phyloP scores from a whole-genome alignment of 2,113 vertebrate genomes.

The Stictonetta naevosa region DNA sequence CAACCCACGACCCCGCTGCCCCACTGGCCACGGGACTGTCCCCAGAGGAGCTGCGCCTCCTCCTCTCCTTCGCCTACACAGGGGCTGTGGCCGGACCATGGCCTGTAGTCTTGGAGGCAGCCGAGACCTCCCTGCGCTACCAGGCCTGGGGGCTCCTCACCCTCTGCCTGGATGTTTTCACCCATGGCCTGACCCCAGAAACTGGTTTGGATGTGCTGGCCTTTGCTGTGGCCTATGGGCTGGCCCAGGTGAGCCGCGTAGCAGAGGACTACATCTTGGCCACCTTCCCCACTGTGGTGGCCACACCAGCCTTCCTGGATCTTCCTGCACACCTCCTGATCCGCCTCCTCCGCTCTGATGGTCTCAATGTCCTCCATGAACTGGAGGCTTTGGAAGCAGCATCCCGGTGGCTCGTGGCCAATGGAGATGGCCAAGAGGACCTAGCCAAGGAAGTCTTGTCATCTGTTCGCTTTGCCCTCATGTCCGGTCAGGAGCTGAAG shows the following conservation, averaged over 20 bases:
- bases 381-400: slow-evolving; percentile 85
- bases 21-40: slow-evolving; percentile 69
- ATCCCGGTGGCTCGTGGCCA: slow-evolving; percentile 82
- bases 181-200: slow-evolving; percentile 72
- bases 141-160: slow-evolving; percentile 85
- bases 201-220: slow-evolving; percentile 83
- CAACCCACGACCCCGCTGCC: slow-evolving; percentile 70
- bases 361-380: slow-evolving; percentile 83
- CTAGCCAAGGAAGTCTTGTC: slow-evolving; percentile 79
- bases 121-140: slow-evolving; percentile 85
- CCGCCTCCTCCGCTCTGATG: slow-evolving; percentile 78
- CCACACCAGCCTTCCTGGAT: slow-evolving; percentile 81
- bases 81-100: slow-evolving; percentile 82
- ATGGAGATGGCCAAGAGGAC: slow-evolving; percentile 72
- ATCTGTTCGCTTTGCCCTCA: slow-evolving; percentile 88
- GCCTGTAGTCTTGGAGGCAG: slow-evolving; percentile 82
- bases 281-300: slow-evolving; percentile 83
- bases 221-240: slow-evolving; percentile 81
- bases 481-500: slow-evolving; percentile 89
- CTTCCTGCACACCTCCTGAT: slow-evolving; percentile 79
- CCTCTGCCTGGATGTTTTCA: slow-evolving; percentile 84
- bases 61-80: slow-evolving; percentile 85
- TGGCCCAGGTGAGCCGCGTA: slow-evolving; percentile 76
- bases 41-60: slow-evolving; percentile 77
- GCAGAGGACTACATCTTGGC: slow-evolving; percentile 83